phyloP scores from a whole-genome alignment of 2,888 invertebrate species.

The Parasteatoda lunata region DNA sequence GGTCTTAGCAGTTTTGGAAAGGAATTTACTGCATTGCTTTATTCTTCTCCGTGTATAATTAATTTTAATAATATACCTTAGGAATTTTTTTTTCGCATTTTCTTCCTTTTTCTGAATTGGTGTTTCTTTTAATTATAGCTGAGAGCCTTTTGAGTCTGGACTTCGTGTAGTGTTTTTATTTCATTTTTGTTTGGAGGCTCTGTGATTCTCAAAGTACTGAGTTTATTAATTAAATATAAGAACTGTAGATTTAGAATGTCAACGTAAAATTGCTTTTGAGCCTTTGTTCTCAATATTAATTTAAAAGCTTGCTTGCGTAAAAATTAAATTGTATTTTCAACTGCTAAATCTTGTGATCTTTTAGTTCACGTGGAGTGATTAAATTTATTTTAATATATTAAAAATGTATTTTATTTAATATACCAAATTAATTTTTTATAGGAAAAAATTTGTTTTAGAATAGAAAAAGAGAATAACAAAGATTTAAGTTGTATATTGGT shows the following conservation, averaged over 20 bases:
- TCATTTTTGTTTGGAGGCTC: too few species aligned
- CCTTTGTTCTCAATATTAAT: constrained; percentile 21
- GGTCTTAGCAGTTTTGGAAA: constrained; percentile 44
- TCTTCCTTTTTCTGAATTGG: constrained; percentile 23
- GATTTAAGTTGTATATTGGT: too few species aligned
- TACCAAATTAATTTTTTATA: too few species aligned
- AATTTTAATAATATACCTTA: constrained; percentile 62
- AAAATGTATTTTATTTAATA: too few species aligned
- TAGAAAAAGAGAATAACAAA: too few species aligned
- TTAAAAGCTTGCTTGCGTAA: not conserved
- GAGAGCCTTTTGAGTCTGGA: constrained; percentile 23
- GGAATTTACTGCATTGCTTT: constrained; percentile 17
- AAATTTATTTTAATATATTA: too few species aligned
- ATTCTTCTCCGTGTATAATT: constrained; percentile 46
- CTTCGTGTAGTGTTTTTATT: constrained; percentile 8
- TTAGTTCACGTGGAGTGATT: too few species aligned
- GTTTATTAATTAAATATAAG: constrained; percentile 48
- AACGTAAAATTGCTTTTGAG: not conserved
- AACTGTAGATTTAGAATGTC: constrained; percentile 31
- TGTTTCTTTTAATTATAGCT: constrained; percentile 63
- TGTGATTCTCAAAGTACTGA: constrained; percentile 3
- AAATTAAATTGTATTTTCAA: not conserved
- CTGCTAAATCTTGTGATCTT: too few species aligned
- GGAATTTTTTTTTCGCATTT: constrained; percentile 9
- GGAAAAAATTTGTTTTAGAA: too few species aligned